Percentiles rank a stretch among this genome's conserved stretches.
Conservation (phyloP, 2,797 vertebrate species). For the Pteropus rufus region DNA sequence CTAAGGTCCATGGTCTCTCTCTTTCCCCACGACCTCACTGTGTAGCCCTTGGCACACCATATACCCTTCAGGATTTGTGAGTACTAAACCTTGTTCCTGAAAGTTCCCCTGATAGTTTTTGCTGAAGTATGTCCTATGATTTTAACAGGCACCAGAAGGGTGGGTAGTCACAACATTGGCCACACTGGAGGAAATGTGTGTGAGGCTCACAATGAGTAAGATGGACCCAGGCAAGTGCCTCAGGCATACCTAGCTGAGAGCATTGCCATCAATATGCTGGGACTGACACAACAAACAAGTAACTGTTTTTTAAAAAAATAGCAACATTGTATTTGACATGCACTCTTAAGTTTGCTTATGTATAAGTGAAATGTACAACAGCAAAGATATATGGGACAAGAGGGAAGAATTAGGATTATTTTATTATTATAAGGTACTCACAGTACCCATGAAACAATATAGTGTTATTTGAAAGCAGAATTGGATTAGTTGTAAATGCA, state of each 20-base stretch:
- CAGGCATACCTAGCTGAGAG: neutral
- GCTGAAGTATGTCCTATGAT: neutral
- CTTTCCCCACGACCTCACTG: neutral
- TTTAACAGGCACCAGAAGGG: neutral
- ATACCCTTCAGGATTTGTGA: neutral
- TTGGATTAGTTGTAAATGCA: neutral
- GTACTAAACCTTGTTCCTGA: neutral
- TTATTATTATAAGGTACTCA: neutral
- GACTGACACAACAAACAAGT: neutral
- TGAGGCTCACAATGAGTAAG: neutral
- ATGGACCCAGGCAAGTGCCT: neutral
- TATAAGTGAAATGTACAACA: neutral
- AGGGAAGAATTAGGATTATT: neutral
- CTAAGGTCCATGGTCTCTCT: neutral
- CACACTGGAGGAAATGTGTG: neutral
- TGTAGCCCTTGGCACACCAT: neutral
- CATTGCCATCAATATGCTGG: neutral
- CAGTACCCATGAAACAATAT: neutral
- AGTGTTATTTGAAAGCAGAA: neutral
- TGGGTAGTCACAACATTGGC: neutral
- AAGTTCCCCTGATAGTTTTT: neutral
- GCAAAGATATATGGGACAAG: neutral
- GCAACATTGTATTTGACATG: neutral
- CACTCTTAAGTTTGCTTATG: neutral
- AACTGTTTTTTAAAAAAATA: neutral